Conservation (phyloP, 2,113 vertebrate genomes). For the Cyanocitta stelleri region DNA sequence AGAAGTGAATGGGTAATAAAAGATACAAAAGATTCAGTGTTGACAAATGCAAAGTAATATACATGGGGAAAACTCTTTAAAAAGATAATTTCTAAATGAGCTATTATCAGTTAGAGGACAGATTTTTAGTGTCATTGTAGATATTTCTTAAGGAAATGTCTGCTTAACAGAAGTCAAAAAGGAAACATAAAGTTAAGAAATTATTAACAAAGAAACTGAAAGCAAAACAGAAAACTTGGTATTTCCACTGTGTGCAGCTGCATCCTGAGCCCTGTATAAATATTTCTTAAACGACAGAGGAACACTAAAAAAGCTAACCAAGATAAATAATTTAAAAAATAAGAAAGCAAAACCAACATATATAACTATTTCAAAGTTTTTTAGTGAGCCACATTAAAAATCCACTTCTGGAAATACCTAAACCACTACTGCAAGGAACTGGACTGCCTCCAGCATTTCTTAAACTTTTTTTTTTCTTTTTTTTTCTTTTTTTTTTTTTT, state of each 20-base stretch:
- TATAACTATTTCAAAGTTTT: not conserved
- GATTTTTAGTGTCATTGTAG: not conserved
- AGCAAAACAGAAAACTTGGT: not conserved
- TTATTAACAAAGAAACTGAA: not conserved
- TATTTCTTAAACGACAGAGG: not conserved
- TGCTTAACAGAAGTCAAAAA: not conserved
- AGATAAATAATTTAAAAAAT: not conserved
- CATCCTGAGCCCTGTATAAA: not conserved
- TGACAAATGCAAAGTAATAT: not conserved
- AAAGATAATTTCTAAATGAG: not conserved
- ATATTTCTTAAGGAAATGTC: not conserved
- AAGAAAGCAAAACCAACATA: fast-evolving
- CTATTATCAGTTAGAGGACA: not conserved
- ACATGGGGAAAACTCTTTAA: not conserved
- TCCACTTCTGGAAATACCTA: not conserved
- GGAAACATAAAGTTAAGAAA: not conserved
- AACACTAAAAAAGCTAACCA: not conserved
- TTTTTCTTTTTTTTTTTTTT: not conserved
- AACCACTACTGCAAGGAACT: not conserved
- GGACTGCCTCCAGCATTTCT: not conserved
- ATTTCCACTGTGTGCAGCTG: not conserved
- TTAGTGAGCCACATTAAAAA: not conserved
- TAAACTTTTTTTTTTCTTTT: not conserved
- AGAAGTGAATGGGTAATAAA: not conserved
- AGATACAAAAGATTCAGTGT: not conserved